These are phyloP conservation scores for Hirtodrosophila trivittata DNA, from an alignment of 2,888 invertebrate species.

Conservation along the genomic window DNA sequence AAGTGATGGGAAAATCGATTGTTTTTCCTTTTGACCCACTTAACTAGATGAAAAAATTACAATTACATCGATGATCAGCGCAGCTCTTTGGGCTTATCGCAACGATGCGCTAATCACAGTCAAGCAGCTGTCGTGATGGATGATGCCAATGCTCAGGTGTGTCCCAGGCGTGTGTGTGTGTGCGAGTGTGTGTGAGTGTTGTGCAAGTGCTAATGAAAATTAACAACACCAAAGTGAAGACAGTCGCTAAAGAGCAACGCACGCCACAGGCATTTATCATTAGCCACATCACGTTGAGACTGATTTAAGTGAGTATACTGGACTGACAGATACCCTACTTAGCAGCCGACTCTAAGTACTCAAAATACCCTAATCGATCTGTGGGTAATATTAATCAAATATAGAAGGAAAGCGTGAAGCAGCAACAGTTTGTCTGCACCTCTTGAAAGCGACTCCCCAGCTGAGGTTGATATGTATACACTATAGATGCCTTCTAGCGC, in stretches of 20 bases:
- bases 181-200: constrained; percentile 8
- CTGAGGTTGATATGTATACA: no score
- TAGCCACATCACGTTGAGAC: background rate
- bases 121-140: constrained; percentile 60
- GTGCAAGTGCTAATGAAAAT: constrained; percentile 58
- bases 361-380: no score
- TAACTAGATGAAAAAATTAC: constrained; percentile 37
- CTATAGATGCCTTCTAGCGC: no score
- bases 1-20: constrained; percentile 26
- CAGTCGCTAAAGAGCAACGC: constrained; percentile 52
- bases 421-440: no score
- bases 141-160: constrained; percentile 56
- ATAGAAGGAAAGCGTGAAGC: no score
- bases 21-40: constrained; percentile 43
- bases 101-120: constrained; percentile 60
- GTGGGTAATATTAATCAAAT: no score
- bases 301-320: background rate
- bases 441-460: no score
- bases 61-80: constrained; percentile 26
- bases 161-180: constrained; percentile 9
- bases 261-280: constrained; percentile 38
- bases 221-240: constrained; percentile 59
- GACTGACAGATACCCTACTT: background rate
- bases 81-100: constrained; percentile 46
- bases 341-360: no score